Base-by-base conservation (phyloP, 2,888 invertebrate species). In the Octonoba sinensis region DNA sequence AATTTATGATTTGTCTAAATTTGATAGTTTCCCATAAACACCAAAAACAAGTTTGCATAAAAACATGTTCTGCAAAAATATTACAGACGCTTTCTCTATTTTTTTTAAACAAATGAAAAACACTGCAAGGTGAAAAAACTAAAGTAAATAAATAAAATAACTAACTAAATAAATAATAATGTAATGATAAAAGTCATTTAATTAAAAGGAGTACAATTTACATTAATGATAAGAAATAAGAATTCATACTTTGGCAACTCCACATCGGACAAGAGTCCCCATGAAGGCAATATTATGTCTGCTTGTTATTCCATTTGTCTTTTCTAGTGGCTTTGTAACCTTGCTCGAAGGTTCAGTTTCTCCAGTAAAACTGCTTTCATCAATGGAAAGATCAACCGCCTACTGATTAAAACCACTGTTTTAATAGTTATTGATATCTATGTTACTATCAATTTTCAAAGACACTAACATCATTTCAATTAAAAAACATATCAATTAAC, bases 361-460 rank as follows among this genome's bases (percentile, higher is more conserved):
- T 4, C 99, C 99, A 0, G 99, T 99, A 89, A 99, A 98, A 85
- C 97, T 97, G 70, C 97, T 97, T 90, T 99, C 99, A 89, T 99
- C 99, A 65, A 99, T 94, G 3, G 95, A 93, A 84, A 99, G 91
- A 89, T 98, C 98, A 16, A 93, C 92, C 0, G 96, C 92, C 91
- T 91, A 86, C 13, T 87, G 56, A 72, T 67, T 66, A 69, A 22
- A 70, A 70, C 85, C 13, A 22, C 8, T 3, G 16, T 20, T 27
- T 60, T 60, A 60, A 24, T 60, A 24, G 6, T 20, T 36, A 36
- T 36, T 36, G 8, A 36, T 36, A 56, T 0, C 13, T 20, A 12
- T 6, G 8, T 6, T 3, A 56, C 6, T 12, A 2, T 12, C 6
- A 56, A 56, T 20, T 20, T 3, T 4, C 1, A 56, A 20, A 56